Evolutionary conservation across 2,113 vertebrate species (phyloP), one percentile per base, ranked within the genome.

Genomic region (Podiceps cristatus): DNA sequence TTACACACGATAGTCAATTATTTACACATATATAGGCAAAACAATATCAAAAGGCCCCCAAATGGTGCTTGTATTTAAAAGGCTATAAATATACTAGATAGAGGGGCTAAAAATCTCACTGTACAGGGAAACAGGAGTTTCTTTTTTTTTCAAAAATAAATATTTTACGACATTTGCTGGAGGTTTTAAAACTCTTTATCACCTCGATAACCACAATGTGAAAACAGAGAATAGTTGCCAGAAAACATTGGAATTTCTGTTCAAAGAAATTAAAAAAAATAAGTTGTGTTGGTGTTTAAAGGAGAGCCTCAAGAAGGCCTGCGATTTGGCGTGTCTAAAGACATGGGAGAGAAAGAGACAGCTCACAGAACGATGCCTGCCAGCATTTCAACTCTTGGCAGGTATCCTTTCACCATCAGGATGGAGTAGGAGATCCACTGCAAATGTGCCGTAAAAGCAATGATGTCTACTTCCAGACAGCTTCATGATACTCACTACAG

Each of bases 11-110:
- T 4, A 94, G 86, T 40, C 68, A 81, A 89, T 85, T 89, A 87
- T 93, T 95, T 75, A 82, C 58, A 95, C 18, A 50, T 44, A 44
- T 56, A 68, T 52, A 78, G 40, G 88, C 68, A 89, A 83, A 96
- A 94, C 35, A 86, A 40, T 78, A 87, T 24, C 31, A 86, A 88
- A 94, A 96, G 80, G 77, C 7, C 7, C 40, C 13, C 44, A 96
- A 95, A 90, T 8, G 12, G 20, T 78, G 53, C 58, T 75, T 68
- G 4, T 20, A 90, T 73, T 78, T 85, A 45, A 66, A 90, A 91
- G 49, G 14, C 20, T 75, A 75, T 64, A 85, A 89, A 91, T 49
- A 91, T 35, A 56, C 53, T 45, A 64, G 64, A 45, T 5, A 56
- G 37, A 80, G 2, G 11, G 53, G 18, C 22, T 72, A 59, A 86